phyloP scores from a whole-genome alignment of 2,888 invertebrate species.

The Lasius platythorax region DNA sequence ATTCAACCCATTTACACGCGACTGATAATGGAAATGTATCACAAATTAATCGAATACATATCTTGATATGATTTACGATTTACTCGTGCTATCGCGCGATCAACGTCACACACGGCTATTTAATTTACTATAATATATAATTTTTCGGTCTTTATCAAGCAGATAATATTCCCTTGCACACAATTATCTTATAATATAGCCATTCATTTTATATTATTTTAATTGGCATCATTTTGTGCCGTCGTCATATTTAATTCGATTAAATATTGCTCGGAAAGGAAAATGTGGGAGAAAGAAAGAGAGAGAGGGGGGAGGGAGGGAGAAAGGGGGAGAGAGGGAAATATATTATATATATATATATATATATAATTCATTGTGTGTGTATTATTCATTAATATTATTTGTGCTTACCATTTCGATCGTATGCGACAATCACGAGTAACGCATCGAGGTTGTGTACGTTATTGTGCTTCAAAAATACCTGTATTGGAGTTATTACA shows the following conservation, averaged over 20 bases:
- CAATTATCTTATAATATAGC: conserved; percentile 18
- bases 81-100: conserved; percentile 33
- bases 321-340: too few species aligned
- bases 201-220: conserved; percentile 51
- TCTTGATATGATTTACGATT: conserved; percentile 44
- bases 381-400: conserved; percentile 11
- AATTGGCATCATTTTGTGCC: conserved; percentile 17
- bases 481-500: conserved; percentile 75
- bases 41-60: conserved; percentile 51
- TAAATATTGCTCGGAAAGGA: conserved; percentile 19
- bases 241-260: conserved; percentile 33
- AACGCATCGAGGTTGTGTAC: conserved; percentile 83
- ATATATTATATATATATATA: not conserved
- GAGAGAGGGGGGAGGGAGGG: too few species aligned
- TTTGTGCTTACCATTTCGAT: conserved; percentile 85
- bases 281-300: not conserved
- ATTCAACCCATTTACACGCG: conserved; percentile 39
- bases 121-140: conserved; percentile 45
- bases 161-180: conserved; percentile 10
- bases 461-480: conserved; percentile 86
- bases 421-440: conserved; percentile 88
- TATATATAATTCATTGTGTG: not conserved
- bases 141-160: conserved; percentile 44
- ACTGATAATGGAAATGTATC: conserved; percentile 41
- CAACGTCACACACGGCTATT: conserved; percentile 31